Percentiles rank a stretch among this genome's conserved stretches.
Evolutionary conservation across 2,797 vertebrate species (phyloP).

Genomic region (Darevskia nairensis): DNA sequence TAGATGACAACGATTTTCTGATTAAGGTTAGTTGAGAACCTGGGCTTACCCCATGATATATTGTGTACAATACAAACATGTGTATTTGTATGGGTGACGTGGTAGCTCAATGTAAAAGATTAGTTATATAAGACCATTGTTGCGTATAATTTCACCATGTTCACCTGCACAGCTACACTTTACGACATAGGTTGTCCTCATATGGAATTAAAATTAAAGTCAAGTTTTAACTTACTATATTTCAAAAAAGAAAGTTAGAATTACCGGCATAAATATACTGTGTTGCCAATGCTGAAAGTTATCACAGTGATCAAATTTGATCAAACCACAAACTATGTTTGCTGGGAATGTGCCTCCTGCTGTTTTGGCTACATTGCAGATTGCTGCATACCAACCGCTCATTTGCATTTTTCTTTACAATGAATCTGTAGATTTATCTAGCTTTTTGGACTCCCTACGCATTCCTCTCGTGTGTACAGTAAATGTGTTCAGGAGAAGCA

Average conservation of each 20-base stretch:
- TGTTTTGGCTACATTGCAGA: not conserved
- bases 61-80: constrained; percentile 34
- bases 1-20: constrained; percentile 8
- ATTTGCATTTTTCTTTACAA: not conserved
- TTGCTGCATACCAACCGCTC: not conserved
- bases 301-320: not conserved
- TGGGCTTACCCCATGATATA: constrained; percentile 4
- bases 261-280: not conserved
- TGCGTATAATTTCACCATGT: constrained; percentile 17
- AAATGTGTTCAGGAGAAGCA: too few relatives aligned
- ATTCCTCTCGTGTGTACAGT: too few relatives aligned
- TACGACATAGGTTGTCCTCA: not conserved
- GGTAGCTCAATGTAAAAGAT: not conserved
- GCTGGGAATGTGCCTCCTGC: not conserved
- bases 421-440: not conserved
- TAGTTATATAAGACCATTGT: constrained; percentile 6
- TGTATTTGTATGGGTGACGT: constrained; percentile 22
- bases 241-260: not conserved
- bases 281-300: not conserved
- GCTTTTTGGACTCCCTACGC: not conserved
- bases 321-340: not conserved
- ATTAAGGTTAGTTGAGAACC: constrained; percentile 7
- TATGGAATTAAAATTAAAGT: not conserved
- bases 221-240: not conserved
- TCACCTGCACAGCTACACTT: not conserved